Conservation (phyloP, 2,888 invertebrate species). For the Craniophora ligustri region DNA sequence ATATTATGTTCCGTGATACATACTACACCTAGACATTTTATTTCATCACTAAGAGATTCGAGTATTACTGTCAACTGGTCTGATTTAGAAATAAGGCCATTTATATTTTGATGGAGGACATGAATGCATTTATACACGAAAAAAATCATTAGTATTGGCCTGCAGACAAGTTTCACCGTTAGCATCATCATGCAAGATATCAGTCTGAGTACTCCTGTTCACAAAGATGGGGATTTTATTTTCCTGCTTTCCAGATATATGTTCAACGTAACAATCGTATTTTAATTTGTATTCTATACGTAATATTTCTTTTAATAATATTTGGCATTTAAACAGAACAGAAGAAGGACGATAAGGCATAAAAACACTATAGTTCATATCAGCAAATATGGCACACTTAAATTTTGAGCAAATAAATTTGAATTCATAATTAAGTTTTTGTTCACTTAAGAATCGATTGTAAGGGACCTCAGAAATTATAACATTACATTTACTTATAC, state of each 20-base stretch:
- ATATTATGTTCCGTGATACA: constrained; percentile 11
- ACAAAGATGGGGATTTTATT: neutral
- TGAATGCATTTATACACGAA: constrained; percentile 3
- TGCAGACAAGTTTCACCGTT: neutral
- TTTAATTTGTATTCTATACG: neutral
- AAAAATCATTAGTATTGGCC: constrained; percentile 1
- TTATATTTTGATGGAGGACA: constrained; percentile 18
- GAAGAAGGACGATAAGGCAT: neutral
- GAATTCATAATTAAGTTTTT: neutral
- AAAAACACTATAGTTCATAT: neutral
- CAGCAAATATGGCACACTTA: neutral
- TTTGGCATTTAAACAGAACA: neutral
- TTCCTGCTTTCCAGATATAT: neutral
- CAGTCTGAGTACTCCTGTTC: neutral
- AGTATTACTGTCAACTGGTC: constrained; percentile 6
- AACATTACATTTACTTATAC: neutral
- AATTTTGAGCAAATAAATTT: neutral
- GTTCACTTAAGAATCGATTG: neutral
- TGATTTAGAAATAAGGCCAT: constrained; percentile 11
- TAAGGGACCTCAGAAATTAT: neutral
- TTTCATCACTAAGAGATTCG: neutral
- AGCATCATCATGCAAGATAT: neutral
- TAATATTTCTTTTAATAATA: neutral
- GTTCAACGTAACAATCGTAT: neutral
- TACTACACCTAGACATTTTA: neutral